A percentile compares a stretch with the other conserved stretches of the same genome.
Conservation (phyloP, 2,888 invertebrate genomes). For the Diarsia brunnea region DNA sequence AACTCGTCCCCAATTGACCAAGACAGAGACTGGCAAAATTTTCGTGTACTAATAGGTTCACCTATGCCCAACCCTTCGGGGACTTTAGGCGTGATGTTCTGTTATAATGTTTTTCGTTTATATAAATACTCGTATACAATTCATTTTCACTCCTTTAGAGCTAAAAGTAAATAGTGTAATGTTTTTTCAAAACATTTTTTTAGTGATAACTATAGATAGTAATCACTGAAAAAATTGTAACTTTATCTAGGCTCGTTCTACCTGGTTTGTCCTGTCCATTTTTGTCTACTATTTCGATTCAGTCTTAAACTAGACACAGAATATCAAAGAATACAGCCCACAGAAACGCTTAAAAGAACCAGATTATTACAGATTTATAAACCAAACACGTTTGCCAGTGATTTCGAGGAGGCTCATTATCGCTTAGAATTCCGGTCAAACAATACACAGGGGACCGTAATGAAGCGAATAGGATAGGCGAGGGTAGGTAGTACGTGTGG, state of each 20-base stretch:
- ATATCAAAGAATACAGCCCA: not conserved
- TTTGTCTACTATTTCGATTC: not conserved
- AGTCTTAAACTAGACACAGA: not conserved
- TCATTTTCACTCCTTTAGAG: too few species aligned
- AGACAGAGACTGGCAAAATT: too few species aligned
- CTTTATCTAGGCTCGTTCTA: not conserved
- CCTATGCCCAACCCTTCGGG: too few species aligned
- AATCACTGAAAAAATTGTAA: too few species aligned
- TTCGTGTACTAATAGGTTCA: too few species aligned
- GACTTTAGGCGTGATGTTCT: too few species aligned
- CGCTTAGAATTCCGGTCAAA: constrained; percentile 50
- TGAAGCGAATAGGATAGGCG: constrained; percentile 30
- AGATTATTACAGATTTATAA: constrained; percentile 28
- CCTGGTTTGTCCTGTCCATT: not conserved
- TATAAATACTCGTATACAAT: too few species aligned
- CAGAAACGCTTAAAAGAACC: constrained; percentile 17
- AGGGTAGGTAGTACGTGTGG: constrained; percentile 1
- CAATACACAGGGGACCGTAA: constrained; percentile 48
- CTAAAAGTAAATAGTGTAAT: too few species aligned
- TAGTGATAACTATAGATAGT: too few species aligned
- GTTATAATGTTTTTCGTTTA: too few species aligned
- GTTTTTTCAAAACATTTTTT: too few species aligned
- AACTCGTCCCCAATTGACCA: too few species aligned
- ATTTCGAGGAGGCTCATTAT: constrained; percentile 43
- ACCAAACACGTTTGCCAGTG: constrained; percentile 48